Percentiles rank a stretch among this genome's conserved stretches.
Conservation (phyloP, 2,113 vertebrate species). For the Caretta caretta region DNA sequence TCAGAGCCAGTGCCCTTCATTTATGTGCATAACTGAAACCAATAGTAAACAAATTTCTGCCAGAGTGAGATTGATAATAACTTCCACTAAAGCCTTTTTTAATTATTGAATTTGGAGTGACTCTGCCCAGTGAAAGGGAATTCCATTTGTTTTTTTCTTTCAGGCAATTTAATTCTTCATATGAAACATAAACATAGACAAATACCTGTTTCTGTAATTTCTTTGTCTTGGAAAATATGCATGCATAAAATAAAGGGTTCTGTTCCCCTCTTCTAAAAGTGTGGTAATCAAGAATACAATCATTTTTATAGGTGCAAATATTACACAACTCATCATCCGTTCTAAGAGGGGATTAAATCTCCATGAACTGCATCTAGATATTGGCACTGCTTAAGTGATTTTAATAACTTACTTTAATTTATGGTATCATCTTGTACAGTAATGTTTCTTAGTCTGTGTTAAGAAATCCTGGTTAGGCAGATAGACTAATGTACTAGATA, state of each 20-base stretch:
- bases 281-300: background rate
- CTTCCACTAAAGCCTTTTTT: conserved; percentile 51
- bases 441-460: background rate
- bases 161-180: background rate
- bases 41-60: conserved; percentile 56
- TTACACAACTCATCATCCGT: background rate
- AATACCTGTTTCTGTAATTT: background rate
- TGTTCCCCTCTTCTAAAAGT: background rate
- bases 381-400: background rate
- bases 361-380: background rate
- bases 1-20: background rate
- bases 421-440: background rate
- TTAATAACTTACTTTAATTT: background rate
- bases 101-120: conserved; percentile 51
- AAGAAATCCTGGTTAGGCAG: background rate
- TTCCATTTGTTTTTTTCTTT: background rate
- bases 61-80: conserved; percentile 31
- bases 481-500: too few species aligned
- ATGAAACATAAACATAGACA: rapidly evolving
- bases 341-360: background rate
- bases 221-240: background rate
- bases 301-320: background rate
- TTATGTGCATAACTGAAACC: conserved; percentile 51
- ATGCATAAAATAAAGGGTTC: background rate
- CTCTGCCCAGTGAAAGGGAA: conserved; percentile 38